These are phyloP conservation scores for Nemapogon koenigi DNA, from an alignment of 2,888 invertebrate species.

Conservation along the genomic window DNA sequence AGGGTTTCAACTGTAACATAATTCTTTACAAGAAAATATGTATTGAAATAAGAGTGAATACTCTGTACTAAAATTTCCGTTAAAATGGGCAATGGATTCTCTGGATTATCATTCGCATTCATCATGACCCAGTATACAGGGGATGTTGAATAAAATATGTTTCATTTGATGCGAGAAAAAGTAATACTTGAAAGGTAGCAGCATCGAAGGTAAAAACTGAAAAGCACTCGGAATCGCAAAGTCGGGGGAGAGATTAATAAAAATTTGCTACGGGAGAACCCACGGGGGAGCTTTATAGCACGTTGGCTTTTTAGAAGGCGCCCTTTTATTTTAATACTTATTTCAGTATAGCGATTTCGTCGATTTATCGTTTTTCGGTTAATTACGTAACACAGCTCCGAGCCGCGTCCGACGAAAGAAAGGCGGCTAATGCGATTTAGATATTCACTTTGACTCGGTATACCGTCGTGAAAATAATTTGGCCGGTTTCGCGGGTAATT, in stretches of 20 bases:
- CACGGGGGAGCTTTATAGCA: slow-evolving; percentile 48
- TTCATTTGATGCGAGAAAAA: slow-evolving; percentile 9
- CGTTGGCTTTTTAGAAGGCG: slow-evolving; percentile 50
- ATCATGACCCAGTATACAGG: too few species aligned
- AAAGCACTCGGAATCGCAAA: slow-evolving; percentile 9
- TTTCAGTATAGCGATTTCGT: slow-evolving; percentile 36
- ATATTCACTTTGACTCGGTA: slow-evolving; percentile 11
- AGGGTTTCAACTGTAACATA: too few species aligned
- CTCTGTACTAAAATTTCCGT: too few species aligned
- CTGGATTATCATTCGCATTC: slow-evolving; percentile 1
- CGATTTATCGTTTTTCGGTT: slow-evolving; percentile 48
- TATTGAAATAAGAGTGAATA: too few species aligned
- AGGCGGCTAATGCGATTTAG: slow-evolving; percentile 21
- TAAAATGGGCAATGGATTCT: not conserved
- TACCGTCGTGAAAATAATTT: slow-evolving; percentile 11
- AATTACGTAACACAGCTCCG: slow-evolving; percentile 19
- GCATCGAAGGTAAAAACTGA: slow-evolving; percentile 9
- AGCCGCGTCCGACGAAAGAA: slow-evolving; percentile 19
- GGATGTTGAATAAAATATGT: slow-evolving; percentile 7
- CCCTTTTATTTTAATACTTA: slow-evolving; percentile 54
- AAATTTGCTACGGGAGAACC: slow-evolving; percentile 44
- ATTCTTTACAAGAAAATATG: too few species aligned
- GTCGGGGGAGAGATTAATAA: slow-evolving; percentile 44
- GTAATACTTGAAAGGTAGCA: slow-evolving; percentile 6
- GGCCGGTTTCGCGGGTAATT: slow-evolving; percentile 25